Evolutionary conservation across 2,113 vertebrate species (phyloP), one percentile per base, ranked within the genome.

Genomic region (Galbula dea): DNA sequence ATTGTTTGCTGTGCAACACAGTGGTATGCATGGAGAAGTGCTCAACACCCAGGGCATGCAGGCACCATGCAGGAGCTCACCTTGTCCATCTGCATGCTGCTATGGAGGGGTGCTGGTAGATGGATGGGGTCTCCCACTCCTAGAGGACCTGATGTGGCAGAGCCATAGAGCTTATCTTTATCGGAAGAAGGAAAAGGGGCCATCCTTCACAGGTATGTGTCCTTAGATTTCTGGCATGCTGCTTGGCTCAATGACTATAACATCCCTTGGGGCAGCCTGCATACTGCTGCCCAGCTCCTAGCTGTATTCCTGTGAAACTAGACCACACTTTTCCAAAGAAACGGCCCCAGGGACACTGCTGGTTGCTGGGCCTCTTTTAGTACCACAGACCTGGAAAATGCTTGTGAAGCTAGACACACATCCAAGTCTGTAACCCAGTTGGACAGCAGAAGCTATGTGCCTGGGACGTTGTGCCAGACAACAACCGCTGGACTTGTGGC

Each of bases 341-440:
- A 81, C 1, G 3, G 26, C 32, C 46, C 8, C 1, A 4, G 57
- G 69, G 32, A 74, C 0, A 0, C 55, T 63, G 7, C 58, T 54
- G 59, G 39, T 74, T 69, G 32, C n/a, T 63, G 45, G 34, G 37
- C 5, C 2, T 15, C 26, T 16, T 54, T 90, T 66, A 88, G 36
- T 46, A 66, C 52, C 3, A 2, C 12, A 10, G 46, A 58, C 27
- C 55, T 61, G 49, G 68, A 52, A 83, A 82, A 62, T 2, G 8
- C 37, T 75, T 75, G 58, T 73, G 83, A 75, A 90, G 32, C 32
- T 3, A 11, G 46, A 87, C 21, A 11, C 0, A 0, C 17, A 67
- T 62, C 8, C 32, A 58, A 30, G 21, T 5, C 73, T 8, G 1
- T 0, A 0, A 20, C 39, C 41, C 0, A 0, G 30, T 8, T 2